phyloP scores from a whole-genome alignment of 2,797 vertebrate species.

The Schizopygopsis malacanthus region DNA sequence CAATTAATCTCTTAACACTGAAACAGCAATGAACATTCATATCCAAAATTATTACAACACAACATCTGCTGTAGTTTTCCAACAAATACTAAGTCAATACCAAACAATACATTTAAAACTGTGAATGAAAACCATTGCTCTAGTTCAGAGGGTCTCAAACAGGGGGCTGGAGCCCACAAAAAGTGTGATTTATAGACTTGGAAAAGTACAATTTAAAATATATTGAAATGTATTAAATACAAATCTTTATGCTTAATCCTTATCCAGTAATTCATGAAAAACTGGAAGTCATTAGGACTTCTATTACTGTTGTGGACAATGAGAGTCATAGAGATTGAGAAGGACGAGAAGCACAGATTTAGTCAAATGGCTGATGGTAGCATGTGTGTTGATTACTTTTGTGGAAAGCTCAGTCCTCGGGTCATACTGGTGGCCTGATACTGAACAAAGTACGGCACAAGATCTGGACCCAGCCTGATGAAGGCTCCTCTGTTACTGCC shows the following conservation, averaged over 20 bases:
- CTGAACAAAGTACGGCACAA: constrained; percentile 89
- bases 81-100: background rate
- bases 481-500: constrained; percentile 97
- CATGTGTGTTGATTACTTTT: constrained; percentile 75
- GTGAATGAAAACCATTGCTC: background rate
- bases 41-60: background rate
- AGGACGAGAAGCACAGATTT: background rate
- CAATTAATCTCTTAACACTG: background rate
- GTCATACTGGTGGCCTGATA: constrained; percentile 90
- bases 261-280: background rate
- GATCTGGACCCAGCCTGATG: constrained; percentile 88
- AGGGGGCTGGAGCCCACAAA: background rate
- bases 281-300: background rate
- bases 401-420: constrained; percentile 84
- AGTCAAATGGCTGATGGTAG: background rate
- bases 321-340: background rate
- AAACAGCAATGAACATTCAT: background rate
- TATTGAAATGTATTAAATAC: too few species aligned
- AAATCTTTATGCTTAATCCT: background rate
- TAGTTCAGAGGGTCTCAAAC: background rate
- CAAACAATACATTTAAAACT: background rate
- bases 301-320: background rate
- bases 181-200: background rate
- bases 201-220: background rate
- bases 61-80: background rate